Evolutionary conservation across 2,113 vertebrate genomes (phyloP).

Genomic region (Gambusia holbrooki): DNA sequence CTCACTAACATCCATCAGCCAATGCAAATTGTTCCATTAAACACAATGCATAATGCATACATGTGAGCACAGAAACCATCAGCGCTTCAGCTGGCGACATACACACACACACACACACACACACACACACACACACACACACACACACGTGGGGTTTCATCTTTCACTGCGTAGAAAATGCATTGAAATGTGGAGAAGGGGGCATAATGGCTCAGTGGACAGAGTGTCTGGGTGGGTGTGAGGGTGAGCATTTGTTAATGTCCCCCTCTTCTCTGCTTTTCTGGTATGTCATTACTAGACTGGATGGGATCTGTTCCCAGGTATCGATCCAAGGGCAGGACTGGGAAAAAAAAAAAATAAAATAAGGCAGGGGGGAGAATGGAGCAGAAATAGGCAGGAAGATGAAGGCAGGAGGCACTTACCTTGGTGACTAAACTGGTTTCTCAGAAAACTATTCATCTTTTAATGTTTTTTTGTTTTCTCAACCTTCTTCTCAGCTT

Average conservation of each 20-base stretch:
- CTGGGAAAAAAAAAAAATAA: slow-evolving; percentile 6
- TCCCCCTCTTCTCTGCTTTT: slow-evolving; percentile 38
- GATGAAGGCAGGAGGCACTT: slow-evolving; percentile 9
- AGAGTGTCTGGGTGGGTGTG: slow-evolving; percentile 45
- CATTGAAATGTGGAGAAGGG: slow-evolving; percentile 16
- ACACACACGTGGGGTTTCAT: slow-evolving; percentile 1
- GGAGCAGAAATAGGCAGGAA: slow-evolving; percentile 9
- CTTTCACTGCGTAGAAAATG: slow-evolving; percentile 31
- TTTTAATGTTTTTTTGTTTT: neutral
- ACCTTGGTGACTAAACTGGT: neutral
- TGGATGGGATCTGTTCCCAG: slow-evolving; percentile 52
- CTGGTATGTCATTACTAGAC: slow-evolving; percentile 60
- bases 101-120: neutral
- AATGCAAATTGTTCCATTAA: slow-evolving; percentile 47
- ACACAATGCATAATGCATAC: slow-evolving; percentile 67
- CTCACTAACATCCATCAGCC: slow-evolving; percentile 54
- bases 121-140: neutral
- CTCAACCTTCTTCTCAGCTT: neutral
- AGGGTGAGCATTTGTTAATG: slow-evolving; percentile 59
- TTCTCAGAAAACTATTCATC: neutral
- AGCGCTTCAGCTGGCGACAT: slow-evolving; percentile 29
- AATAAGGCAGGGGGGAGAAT: slow-evolving; percentile 8
- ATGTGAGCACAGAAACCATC: slow-evolving; percentile 42
- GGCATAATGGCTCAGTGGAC: slow-evolving; percentile 8
- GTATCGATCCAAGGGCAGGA: slow-evolving; percentile 69